phyloP scores from a whole-genome alignment of 2,797 vertebrate genomes.

The Bradypodion pumilum region DNA sequence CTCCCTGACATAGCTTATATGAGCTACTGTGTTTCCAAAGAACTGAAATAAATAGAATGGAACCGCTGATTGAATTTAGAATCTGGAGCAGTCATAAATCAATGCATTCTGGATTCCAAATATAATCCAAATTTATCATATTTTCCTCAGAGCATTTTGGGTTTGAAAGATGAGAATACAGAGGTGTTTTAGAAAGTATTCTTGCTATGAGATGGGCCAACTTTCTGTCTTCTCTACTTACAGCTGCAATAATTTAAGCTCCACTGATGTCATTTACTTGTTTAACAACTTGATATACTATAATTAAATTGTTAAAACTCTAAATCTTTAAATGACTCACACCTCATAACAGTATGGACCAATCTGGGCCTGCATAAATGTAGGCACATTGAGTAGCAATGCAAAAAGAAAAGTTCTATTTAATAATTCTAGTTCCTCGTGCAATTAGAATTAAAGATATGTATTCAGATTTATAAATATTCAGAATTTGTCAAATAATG shows the following conservation, averaged over 20 bases:
- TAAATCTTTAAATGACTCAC: constrained; percentile 6
- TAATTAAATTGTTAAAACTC: constrained; percentile 2
- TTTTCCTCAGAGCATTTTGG: constrained; percentile 26
- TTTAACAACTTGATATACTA: constrained; percentile 13
- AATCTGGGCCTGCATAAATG: constrained; percentile 11
- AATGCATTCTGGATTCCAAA: constrained; percentile 36
- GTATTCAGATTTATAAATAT: no score
- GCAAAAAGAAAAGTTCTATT: not conserved
- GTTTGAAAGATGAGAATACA: constrained; percentile 11
- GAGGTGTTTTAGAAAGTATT: constrained; percentile 33
- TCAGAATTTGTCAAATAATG: no score
- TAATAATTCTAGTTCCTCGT: not conserved
- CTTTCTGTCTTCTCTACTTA: constrained; percentile 6
- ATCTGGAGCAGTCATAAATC: constrained; percentile 31
- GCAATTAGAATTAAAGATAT: not conserved
- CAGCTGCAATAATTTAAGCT: constrained; percentile 10
- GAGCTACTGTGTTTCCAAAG: constrained; percentile 28
- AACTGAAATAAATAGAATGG: constrained; percentile 42
- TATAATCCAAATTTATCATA: constrained; percentile 33
- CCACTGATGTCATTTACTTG: constrained; percentile 16
- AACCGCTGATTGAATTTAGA: constrained; percentile 33
- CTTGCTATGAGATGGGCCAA: not conserved
- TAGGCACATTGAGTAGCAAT: not conserved
- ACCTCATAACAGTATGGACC: constrained; percentile 15
- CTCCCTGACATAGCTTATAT: constrained; percentile 30